A percentile compares a stretch with the other conserved stretches of the same genome.
Conservation (phyloP, 2,888 invertebrate species). For the Apamea sordens region DNA sequence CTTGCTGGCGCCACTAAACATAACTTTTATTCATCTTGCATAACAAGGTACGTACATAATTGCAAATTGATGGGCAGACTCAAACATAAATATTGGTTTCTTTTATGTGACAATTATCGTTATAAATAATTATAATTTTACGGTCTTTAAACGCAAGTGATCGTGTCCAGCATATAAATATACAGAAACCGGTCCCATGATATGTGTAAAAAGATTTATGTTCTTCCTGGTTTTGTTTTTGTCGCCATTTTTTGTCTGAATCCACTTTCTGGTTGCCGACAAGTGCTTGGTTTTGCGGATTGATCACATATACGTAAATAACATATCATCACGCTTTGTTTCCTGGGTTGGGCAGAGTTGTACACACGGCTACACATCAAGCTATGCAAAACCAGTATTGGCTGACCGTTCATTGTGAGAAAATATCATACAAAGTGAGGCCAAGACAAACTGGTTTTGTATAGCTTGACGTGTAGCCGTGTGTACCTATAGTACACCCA, state of each 20-base stretch:
- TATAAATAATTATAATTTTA: slow-evolving; percentile 57
- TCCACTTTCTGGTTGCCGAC: slow-evolving; percentile 34
- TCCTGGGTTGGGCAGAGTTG: too few relatives aligned
- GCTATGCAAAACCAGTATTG: too few relatives aligned
- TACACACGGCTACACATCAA: too few relatives aligned
- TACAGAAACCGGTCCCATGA: slow-evolving; percentile 44
- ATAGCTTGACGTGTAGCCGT: too few relatives aligned
- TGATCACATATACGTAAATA: not conserved
- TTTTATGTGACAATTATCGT: slow-evolving; percentile 61
- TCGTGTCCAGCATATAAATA: slow-evolving; percentile 55
- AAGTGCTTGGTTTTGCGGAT: slow-evolving; percentile 18
- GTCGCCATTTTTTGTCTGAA: slow-evolving; percentile 46
- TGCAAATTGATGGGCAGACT: slow-evolving; percentile 55
- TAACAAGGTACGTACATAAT: slow-evolving; percentile 40
- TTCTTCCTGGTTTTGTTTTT: slow-evolving; percentile 54
- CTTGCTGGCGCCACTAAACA: slow-evolving; percentile 28
- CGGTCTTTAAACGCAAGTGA: slow-evolving; percentile 48
- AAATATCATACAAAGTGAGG: too few relatives aligned
- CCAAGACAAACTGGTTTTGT: too few relatives aligned
- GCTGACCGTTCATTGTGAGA: too few relatives aligned
- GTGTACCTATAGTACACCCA: too few relatives aligned
- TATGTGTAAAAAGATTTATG: slow-evolving; percentile 57
- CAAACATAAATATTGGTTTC: slow-evolving; percentile 52
- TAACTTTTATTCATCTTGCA: slow-evolving; percentile 48
- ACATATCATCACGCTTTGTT: not conserved